Base-by-base conservation (phyloP, 2,888 invertebrate species). In the Drosophila niveifrons region DNA sequence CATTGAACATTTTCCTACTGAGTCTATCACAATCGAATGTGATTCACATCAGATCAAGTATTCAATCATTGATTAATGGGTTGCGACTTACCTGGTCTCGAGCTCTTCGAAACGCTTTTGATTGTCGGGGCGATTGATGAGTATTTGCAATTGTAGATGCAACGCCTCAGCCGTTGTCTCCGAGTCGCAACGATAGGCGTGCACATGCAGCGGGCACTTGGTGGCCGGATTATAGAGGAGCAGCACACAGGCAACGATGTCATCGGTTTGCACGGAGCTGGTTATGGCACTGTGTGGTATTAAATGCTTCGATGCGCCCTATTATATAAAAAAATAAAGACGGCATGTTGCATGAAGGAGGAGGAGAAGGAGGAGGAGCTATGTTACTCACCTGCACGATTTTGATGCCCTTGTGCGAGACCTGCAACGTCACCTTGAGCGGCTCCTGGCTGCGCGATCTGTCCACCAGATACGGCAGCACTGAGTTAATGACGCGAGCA, bases 261-360 rank as follows among this genome's bases (percentile, higher is more conserved):
- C 99, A 61, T 97, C 97, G 66, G 97, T 96, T 80, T 97, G 97
- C 85, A 96, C 96, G 15, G 97, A 97, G 91, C 96, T 97, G 48
- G 98, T 97, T 91, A 98, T 96, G 91, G 97, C 97, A 93, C 97
- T 96, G 91, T 97, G 97, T 0, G 98, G 98, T 75, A 98, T 97
- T 93, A 98, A 96, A 92, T 98, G 98, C 93, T 98, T 98, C 84
- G 98, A 96, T 39, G 97, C 91, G 80, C 92, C 93, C 93, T 92
- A 43, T 46, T 8, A 41, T 11, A 23, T 2, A 36, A 23, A 23
- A 23, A 23, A 0, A 23, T 4, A 4, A 23, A 23, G 4, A 23
- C 23, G 36, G 29, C 29, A 58, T 58, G 48, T 48, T 17, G 48
- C 46, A 9, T 44, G 50, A 10, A 10, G 9, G 10, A 10, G n/a